Percentiles rank a stretch among this genome's conserved stretches.
phyloP scores from a whole-genome alignment of 2,113 vertebrate species.

The Plecturocebus donacophilus region DNA sequence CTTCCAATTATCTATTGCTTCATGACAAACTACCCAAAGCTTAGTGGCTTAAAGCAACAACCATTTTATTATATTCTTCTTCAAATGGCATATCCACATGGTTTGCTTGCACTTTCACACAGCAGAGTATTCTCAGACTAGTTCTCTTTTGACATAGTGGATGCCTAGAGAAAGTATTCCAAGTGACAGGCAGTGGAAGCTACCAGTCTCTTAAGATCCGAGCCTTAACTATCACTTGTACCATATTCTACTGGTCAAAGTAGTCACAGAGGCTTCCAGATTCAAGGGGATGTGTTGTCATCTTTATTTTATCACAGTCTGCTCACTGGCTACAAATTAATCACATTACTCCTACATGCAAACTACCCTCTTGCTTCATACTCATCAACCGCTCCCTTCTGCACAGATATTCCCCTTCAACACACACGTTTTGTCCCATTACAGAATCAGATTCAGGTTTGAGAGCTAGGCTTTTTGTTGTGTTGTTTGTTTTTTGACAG shows the following conservation, averaged over 20 bases:
- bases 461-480: background rate
- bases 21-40: background rate
- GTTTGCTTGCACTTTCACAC: background rate
- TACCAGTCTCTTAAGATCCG: background rate
- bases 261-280: background rate
- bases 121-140: background rate
- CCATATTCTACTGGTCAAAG: background rate
- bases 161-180: background rate
- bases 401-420: too few species aligned
- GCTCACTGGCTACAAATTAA: background rate
- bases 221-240: background rate
- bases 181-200: background rate
- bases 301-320: background rate
- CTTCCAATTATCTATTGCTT: background rate
- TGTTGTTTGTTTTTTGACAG: too few species aligned
- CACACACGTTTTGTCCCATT: background rate
- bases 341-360: background rate
- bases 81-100: background rate
- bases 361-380: background rate
- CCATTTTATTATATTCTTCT: background rate
- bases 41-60: background rate
- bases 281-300: background rate
- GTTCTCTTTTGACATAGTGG: background rate
- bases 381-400: too few species aligned
- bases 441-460: background rate